Conservation (phyloP, 1,140 invertebrate species). For the Solen grandis region DNA sequence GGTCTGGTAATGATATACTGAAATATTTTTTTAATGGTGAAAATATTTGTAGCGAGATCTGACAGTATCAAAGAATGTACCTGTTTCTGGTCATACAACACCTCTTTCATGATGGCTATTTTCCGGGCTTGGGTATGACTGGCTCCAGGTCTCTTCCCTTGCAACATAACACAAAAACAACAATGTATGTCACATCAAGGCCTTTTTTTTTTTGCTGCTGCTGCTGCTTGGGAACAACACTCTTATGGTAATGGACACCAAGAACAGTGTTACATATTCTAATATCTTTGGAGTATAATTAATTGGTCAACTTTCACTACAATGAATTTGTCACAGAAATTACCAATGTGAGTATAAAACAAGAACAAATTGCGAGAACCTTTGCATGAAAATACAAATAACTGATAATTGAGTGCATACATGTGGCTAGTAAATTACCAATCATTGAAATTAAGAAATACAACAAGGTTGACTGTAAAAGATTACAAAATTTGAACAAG, state of each 20-base stretch:
- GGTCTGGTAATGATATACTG: too few relatives aligned
- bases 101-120: slow-evolving; percentile 76
- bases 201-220: background rate
- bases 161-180: slow-evolving; percentile 53
- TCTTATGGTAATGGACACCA: background rate
- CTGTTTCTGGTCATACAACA: slow-evolving; percentile 76
- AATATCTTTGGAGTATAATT: background rate
- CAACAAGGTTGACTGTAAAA: background rate
- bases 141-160: slow-evolving; percentile 52
- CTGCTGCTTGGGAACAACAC: background rate
- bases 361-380: too few relatives aligned
- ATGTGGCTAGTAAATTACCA: background rate
- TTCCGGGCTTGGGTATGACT: slow-evolving; percentile 67
- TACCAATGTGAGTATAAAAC: too few relatives aligned
- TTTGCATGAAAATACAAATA: too few relatives aligned
- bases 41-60: too few relatives aligned
- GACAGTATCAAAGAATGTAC: slow-evolving; percentile 39
- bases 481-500: too few relatives aligned
- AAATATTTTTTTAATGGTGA: too few relatives aligned
- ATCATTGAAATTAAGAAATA: background rate
- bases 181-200: background rate
- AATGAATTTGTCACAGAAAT: background rate
- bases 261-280: background rate
- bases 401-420: background rate
- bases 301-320: background rate